A percentile compares a stretch with the other conserved stretches of the same genome.
These are phyloP conservation scores for Vanacampus margaritifer DNA, from an alignment of 2,113 vertebrate genomes.

Conservation along the genomic window DNA sequence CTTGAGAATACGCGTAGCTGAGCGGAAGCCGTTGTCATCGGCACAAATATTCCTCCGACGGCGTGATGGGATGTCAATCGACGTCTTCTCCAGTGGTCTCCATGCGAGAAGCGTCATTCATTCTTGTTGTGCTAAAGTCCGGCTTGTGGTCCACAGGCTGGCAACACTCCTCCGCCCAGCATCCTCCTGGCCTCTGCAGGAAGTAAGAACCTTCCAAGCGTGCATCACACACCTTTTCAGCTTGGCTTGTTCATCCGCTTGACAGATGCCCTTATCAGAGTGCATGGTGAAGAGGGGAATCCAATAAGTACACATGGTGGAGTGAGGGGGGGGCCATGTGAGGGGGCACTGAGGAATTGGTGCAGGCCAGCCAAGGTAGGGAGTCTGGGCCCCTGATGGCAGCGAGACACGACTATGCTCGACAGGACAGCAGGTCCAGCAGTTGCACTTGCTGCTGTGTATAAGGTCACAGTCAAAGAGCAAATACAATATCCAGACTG, in stretches of 20 bases:
- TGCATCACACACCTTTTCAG: constrained; percentile 71
- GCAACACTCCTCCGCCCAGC: constrained; percentile 19
- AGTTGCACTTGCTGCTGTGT: constrained; percentile 53
- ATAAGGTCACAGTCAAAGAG: constrained; percentile 72
- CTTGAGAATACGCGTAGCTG: constrained; percentile 84
- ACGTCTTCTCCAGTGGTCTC: constrained; percentile 2
- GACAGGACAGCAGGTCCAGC: constrained; percentile 58
- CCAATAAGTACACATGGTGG: constrained; percentile 62
- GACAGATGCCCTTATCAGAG: constrained; percentile 77
- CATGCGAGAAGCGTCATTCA: constrained; percentile 11
- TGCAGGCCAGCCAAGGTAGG: not conserved
- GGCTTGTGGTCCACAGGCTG: constrained; percentile 19
- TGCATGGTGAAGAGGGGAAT: constrained; percentile 59
- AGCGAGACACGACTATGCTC: constrained; percentile 50
- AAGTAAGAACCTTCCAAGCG: constrained; percentile 61
- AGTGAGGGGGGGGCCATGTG: constrained; percentile 10
- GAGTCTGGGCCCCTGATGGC: constrained; percentile 23
- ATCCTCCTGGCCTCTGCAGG: constrained; percentile 47
- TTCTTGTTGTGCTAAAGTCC: constrained; percentile 20
- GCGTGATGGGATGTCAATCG: not conserved
- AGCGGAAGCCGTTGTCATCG: constrained; percentile 61
- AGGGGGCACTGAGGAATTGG: constrained; percentile 12
- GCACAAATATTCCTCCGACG: not conserved
- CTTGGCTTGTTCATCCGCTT: constrained; percentile 69
- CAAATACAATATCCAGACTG: constrained; percentile 69